Conservation (phyloP, 2,888 invertebrate species). For the Craniophora ligustri region DNA sequence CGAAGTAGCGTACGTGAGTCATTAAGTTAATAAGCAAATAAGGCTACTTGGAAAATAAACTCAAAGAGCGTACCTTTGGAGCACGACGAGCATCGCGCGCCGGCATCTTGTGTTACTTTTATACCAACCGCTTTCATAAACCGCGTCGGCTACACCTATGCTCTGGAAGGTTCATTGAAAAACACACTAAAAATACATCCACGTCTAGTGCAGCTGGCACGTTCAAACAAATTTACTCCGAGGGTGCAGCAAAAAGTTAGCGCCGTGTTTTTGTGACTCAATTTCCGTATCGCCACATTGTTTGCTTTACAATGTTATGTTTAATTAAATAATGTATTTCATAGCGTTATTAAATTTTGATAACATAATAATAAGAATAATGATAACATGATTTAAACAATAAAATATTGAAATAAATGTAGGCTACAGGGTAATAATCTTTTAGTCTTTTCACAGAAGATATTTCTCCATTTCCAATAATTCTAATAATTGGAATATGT, state of each 20-base stretch:
- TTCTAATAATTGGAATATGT: neutral
- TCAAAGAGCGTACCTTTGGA: constrained; percentile 69
- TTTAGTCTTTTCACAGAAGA: too few relatives aligned
- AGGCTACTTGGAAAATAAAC: constrained; percentile 31
- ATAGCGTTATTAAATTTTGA: too few relatives aligned
- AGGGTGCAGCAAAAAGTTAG: constrained; percentile 6
- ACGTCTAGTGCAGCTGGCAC: constrained; percentile 14
- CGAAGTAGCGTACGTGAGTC: constrained; percentile 19
- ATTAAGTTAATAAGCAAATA: constrained; percentile 34
- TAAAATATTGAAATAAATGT: too few relatives aligned
- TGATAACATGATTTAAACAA: too few relatives aligned
- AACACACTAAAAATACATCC: constrained; percentile 21
- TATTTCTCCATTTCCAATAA: neutral
- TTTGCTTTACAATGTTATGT: constrained; percentile 8
- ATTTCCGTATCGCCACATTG: constrained; percentile 24
- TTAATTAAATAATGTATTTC: too few relatives aligned
- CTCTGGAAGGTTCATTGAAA: constrained; percentile 62
- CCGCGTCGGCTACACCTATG: constrained; percentile 73
- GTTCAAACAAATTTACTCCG: constrained; percentile 27
- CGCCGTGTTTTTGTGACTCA: constrained; percentile 15
- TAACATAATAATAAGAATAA: too few relatives aligned
- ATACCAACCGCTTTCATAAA: constrained; percentile 78
- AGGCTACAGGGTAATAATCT: too few relatives aligned
- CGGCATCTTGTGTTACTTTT: constrained; percentile 67
- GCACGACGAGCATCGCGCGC: constrained; percentile 67